Percentiles rank a stretch among this genome's conserved stretches.
Evolutionary conservation across 2,113 vertebrate species (phyloP).

Genomic region (Candoia aspera): DNA sequence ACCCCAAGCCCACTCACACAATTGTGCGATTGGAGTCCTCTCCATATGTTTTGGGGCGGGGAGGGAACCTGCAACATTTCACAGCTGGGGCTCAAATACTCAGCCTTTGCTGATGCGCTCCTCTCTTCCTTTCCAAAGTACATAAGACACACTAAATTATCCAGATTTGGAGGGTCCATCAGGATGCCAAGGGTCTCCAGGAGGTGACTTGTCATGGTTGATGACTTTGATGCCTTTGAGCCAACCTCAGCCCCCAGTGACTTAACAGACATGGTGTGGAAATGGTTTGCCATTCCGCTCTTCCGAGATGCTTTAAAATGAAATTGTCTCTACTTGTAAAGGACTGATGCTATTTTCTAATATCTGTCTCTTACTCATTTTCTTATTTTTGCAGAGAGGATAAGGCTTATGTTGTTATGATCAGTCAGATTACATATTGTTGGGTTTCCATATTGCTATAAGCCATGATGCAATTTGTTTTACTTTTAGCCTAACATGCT

Average conservation of each 20-base stretch:
- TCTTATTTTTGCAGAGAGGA: too few species aligned
- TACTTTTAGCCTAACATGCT: too few species aligned
- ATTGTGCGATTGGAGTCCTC: neutral
- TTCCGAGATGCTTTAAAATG: neutral
- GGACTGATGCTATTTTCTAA: neutral
- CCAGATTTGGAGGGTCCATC: neutral
- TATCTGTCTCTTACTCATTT: neutral
- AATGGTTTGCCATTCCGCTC: too few species aligned
- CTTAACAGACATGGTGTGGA: too few species aligned
- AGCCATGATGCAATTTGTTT: too few species aligned
- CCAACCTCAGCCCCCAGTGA: neutral
- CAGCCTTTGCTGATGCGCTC: neutral
- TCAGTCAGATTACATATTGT: too few species aligned
- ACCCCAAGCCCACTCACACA: neutral
- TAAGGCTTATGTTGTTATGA: too few species aligned
- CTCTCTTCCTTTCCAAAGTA: neutral
- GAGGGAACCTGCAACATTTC: constrained; percentile 2
- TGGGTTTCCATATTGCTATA: too few species aligned
- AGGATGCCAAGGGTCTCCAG: neutral
- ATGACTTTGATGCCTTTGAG: neutral
- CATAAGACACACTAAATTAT: neutral
- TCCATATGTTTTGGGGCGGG: neutral
- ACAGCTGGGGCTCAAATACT: constrained; percentile 19
- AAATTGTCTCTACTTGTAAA: neutral
- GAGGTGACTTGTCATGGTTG: neutral